phyloP scores from a whole-genome alignment of 2,797 vertebrate species.

The Oreortyx pictus region DNA sequence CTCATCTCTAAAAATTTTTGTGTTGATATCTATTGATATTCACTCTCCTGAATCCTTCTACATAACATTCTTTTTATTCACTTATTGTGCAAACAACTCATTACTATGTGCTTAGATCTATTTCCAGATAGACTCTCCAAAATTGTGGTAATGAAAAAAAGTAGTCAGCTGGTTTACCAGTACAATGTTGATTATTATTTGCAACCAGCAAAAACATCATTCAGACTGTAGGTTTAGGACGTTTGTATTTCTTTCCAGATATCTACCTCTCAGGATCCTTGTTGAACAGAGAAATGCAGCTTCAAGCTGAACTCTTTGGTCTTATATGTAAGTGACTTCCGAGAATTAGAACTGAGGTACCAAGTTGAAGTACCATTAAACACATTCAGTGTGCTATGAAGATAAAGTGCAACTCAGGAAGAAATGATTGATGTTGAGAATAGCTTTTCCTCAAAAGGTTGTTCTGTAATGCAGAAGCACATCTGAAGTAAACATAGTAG shows the following conservation, averaged over 20 bases:
- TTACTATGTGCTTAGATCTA: background rate
- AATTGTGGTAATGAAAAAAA: background rate
- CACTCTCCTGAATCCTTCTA: background rate
- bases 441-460: background rate
- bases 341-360: background rate
- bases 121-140: background rate
- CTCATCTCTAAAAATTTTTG: background rate
- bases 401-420: background rate
- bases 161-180: background rate
- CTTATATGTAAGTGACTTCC: background rate
- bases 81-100: background rate
- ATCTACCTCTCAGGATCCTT: background rate
- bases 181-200: background rate
- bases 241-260: background rate
- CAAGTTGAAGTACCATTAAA: background rate
- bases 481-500: background rate
- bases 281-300: background rate
- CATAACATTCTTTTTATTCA: background rate
- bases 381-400: background rate
- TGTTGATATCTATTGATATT: background rate
- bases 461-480: background rate
- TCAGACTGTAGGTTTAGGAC: background rate
- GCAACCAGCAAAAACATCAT: background rate
- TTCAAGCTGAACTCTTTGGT: background rate
- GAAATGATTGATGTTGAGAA: background rate